Conservation (phyloP, 1,140 invertebrate species). For the Drosophila erecta region DNA sequence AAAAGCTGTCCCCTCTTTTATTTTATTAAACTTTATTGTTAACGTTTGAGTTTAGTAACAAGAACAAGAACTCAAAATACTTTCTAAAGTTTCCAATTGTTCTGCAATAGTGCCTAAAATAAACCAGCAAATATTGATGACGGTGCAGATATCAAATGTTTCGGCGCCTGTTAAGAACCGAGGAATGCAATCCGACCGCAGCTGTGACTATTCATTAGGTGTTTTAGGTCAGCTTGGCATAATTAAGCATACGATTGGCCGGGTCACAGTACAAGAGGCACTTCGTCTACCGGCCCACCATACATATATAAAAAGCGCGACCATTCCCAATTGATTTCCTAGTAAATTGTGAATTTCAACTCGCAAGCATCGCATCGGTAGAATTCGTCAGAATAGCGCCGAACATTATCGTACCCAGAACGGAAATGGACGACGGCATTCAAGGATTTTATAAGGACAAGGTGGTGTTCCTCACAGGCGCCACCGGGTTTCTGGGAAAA, state of each 20-base stretch:
- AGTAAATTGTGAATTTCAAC: background rate
- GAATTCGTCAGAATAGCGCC: no score
- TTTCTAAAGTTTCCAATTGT: background rate
- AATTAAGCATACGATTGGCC: conserved; percentile 15
- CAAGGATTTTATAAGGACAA: conserved; percentile 34
- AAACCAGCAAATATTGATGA: background rate
- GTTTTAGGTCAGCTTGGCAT: background rate
- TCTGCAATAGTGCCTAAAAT: background rate
- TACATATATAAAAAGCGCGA: conserved; percentile 3
- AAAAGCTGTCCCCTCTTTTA: no score
- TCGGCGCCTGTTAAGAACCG: background rate
- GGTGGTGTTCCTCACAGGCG: conserved; percentile 23
- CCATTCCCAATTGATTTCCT: conserved; percentile 4
- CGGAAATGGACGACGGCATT: conserved; percentile 20
- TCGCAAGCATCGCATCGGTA: background rate
- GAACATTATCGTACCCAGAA: background rate
- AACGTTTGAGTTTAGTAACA: no score
- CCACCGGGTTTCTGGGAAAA: conserved; percentile 34
- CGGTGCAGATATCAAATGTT: background rate
- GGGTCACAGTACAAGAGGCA: conserved; percentile 8
- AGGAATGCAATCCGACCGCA: background rate
- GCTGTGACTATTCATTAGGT: background rate
- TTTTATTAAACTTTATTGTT: no score
- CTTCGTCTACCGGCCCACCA: background rate
- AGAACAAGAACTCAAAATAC: background rate